phyloP scores from a whole-genome alignment of 2,888 invertebrate species.

The Dryadula phaetusa region DNA sequence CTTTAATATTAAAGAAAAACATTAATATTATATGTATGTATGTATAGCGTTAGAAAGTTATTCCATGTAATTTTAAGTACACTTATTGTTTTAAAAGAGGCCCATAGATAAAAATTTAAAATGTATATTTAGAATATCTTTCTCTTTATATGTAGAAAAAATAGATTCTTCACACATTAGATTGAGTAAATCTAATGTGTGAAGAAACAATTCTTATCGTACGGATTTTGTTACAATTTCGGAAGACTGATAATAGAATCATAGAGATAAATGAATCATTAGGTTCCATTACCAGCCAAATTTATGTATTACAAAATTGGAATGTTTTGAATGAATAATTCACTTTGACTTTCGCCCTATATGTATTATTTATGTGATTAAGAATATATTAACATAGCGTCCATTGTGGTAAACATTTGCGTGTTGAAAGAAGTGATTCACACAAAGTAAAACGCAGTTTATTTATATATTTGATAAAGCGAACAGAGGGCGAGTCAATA shows the following conservation, averaged over 20 bases:
- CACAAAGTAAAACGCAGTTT: slow-evolving; percentile 9
- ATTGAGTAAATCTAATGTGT: not conserved
- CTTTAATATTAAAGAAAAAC: not conserved
- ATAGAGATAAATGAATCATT: slow-evolving; percentile 48
- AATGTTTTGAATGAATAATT: slow-evolving; percentile 12
- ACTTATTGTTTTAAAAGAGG: too few relatives aligned
- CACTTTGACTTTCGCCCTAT: slow-evolving; percentile 15
- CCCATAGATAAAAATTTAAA: too few relatives aligned
- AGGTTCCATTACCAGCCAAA: slow-evolving; percentile 46
- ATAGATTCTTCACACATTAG: too few relatives aligned
- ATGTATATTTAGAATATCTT: too few relatives aligned
- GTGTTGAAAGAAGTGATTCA: slow-evolving; percentile 33
- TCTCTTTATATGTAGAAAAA: too few relatives aligned
- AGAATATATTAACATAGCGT: slow-evolving; percentile 7
- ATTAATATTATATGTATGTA: not conserved
- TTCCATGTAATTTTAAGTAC: not conserved
- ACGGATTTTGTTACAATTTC: slow-evolving; percentile 45
- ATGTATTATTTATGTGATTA: slow-evolving; percentile 5
- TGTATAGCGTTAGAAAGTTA: not conserved
- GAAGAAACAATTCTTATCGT: slow-evolving; percentile 18
- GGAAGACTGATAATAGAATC: slow-evolving; percentile 51
- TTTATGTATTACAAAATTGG: slow-evolving; percentile 29
- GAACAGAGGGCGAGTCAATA: slow-evolving; percentile 17
- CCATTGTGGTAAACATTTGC: slow-evolving; percentile 19
- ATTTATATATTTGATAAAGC: slow-evolving; percentile 27